phyloP scores from a whole-genome alignment of 2,888 invertebrate genomes.

The Microplitis deprimator region DNA sequence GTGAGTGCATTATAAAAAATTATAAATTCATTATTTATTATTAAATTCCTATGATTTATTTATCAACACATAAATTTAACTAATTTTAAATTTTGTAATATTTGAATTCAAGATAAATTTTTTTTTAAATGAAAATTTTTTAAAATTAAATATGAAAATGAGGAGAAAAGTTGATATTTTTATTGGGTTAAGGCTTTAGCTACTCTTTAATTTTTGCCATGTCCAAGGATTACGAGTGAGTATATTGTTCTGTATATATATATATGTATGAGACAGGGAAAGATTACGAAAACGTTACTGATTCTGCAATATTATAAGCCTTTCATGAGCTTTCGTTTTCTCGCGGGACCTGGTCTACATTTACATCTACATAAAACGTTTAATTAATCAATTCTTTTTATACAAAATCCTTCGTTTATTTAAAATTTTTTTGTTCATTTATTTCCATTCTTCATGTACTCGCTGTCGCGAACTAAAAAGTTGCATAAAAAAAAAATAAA shows the following conservation, averaged over 20 bases:
- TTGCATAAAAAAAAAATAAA: not conserved
- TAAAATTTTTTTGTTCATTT: too few species aligned
- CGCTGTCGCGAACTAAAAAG: not conserved
- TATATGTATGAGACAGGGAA: not conserved
- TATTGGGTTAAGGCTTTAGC: not conserved
- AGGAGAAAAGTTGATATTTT: conserved; percentile 8
- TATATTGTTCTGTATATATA: not conserved
- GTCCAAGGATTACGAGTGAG: conserved; percentile 14
- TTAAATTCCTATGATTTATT: conserved; percentile 1
- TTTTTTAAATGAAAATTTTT: conserved; percentile 12
- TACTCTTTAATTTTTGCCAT: conserved; percentile 3
- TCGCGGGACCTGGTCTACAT: conserved; percentile 5
- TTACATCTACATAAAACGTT: not conserved
- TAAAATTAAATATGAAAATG: not conserved
- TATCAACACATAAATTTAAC: not conserved
- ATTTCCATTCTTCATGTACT: too few species aligned
- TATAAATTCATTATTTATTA: not conserved
- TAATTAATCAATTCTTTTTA: conserved; percentile 3
- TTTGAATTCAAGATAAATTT: not conserved
- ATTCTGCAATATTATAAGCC: conserved; percentile 20
- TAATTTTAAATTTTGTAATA: not conserved
- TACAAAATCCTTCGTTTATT: not conserved
- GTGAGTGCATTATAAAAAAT: conserved; percentile 22
- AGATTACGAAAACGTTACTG: conserved; percentile 25
- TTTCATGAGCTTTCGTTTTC: conserved; percentile 21